phyloP scores from a whole-genome alignment of 2,888 invertebrate species.

The Ellobium chinense region DNA sequence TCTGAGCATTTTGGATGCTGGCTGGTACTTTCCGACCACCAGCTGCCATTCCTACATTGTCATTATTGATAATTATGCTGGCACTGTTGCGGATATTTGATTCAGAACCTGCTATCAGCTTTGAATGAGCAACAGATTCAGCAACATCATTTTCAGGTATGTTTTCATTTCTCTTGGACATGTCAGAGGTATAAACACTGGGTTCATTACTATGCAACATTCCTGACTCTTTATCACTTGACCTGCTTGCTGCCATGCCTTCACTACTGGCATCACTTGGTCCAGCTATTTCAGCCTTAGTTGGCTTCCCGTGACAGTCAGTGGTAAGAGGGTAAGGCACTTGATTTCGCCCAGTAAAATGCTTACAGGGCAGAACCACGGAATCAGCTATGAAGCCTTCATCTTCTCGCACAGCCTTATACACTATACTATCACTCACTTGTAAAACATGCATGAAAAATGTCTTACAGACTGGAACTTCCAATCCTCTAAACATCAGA shows the following conservation, averaged over 20 bases:
- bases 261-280: not conserved
- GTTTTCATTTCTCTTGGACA: not conserved
- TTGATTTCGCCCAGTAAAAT: slow-evolving; percentile 13
- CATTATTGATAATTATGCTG: not conserved
- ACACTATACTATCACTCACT: slow-evolving; percentile 21
- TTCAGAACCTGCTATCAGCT: too few relatives aligned
- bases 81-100: not conserved
- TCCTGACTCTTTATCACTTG: too few relatives aligned
- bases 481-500: not conserved
- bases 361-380: slow-evolving; percentile 7
- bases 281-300: not conserved
- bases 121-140: not conserved
- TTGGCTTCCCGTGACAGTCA: not conserved
- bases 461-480: slow-evolving; percentile 14
- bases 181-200: not conserved
- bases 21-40: not conserved
- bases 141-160: not conserved
- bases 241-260: not conserved
- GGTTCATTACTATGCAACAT: not conserved
- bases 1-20: not conserved
- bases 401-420: slow-evolving; percentile 18
- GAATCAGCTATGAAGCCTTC: not conserved
- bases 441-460: slow-evolving; percentile 26
- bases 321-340: not conserved
- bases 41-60: not conserved